Base-by-base conservation (phyloP, 2,113 vertebrate species). In the Leucosticte australis region DNA sequence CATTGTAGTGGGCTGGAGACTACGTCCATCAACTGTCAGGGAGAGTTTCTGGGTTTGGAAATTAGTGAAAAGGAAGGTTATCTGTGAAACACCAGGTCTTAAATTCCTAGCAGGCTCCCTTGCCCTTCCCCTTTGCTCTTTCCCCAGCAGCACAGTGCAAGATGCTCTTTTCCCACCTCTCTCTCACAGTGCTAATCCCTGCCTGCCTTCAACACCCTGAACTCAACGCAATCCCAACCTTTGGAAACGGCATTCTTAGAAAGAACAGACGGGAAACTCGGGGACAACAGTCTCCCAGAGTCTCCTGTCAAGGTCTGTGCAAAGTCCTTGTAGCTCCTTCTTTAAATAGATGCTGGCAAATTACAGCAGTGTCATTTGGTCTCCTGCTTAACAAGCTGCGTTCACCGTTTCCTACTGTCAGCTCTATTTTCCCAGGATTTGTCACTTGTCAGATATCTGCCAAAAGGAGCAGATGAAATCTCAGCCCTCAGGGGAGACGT, bases 301-400 rank as follows among this genome's bases (percentile, higher is more conserved):
- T 89, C 52, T 68, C 64, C 47, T 80, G 64, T 94, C 79, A 97
- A 83, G 86, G 95, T 84, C 80, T 83, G 41, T 52, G 67, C 41
- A 94, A 92, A 82, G 86, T 89, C 92, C 84, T 70, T 89, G 93
- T 42, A 88, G 73, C 49, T 94, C 62, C 90, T 91, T 87, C 89
- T 92, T 95, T 96, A 95, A 95, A 95, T 85, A 96, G 91, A 94
- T 70, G 44, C 82, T 89, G 57, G 84, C 89, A 96, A 96, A 96
- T 94, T 89, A 64, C 73, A 92, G 83, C 89, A 91, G 52, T 88
- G 73, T 95, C 89, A 81, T 91, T 95, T 94, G 75, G 85, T 92
- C 94, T 83, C 67, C 70, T 86, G 87, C 64, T 96, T 96, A 96
- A 91, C 95, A 96, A 94, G 92, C 92, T 90, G 88, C 1, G 5